Evolutionary conservation across 1,140 invertebrate species (phyloP), one percentile per base, ranked within the genome.

Genomic region (Neuroterus valhalla): DNA sequence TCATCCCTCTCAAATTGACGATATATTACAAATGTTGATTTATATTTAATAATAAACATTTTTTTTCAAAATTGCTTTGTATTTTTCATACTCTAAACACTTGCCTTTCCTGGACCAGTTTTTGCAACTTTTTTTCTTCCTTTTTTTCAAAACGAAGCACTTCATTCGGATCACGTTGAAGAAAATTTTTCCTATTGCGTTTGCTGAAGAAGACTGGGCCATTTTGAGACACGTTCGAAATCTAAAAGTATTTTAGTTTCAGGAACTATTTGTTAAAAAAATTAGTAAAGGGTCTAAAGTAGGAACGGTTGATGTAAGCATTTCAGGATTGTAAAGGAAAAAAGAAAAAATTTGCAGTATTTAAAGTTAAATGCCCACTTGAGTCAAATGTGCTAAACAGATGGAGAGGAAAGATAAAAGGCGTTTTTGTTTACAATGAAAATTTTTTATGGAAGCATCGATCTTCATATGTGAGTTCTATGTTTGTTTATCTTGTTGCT

Each of bases 91-190:
- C 72, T 92, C 92, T 14, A 93, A 86, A 83, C 97, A 98, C 78
- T 94, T 95, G 1, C 96, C 96, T 94, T 94, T 96, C 93, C 95
- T 96, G 2, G 93, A 94, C 11, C 93, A 90, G 79, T 95, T 92
- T 14, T 91, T 89, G 88, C 97, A 98, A 1, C 94, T 71, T 66
- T 79, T 80, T 26, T 82, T 89, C 75, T 93, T 93, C 75, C 95
- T 93, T 1, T 93, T 91, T 81, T 96, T 96, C 14, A 98, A 88
- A 1, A 96, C 92, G 88, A 98, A 98, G 85, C 97, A 98, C 82
- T 97, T 96, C 0, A 95, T 97, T 84, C 97, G 96, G 2, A 98
- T 93, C 0, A 98, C 91, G 86, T 98, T 97, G 91, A 99, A 99
- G 90, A 97, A 98, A 8, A 98, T 91, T 84, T 96, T 96, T 2